Evolutionary conservation across 1,140 invertebrate genomes (phyloP).

Genomic region (Drosophila sturtevanti): DNA sequence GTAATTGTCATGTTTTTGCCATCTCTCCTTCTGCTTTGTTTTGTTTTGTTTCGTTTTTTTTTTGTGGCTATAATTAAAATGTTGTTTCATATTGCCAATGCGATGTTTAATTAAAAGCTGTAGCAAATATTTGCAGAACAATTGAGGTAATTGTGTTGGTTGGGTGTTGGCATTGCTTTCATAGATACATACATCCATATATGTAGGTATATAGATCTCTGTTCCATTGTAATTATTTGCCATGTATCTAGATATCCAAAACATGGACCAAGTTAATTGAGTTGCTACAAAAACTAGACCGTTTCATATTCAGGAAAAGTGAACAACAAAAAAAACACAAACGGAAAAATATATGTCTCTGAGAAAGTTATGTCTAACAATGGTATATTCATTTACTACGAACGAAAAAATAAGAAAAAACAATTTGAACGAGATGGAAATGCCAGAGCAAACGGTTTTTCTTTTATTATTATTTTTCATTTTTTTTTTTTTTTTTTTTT

Average conservation of each 20-base stretch:
- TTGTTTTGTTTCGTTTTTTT: too few species aligned
- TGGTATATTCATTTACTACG: neutral
- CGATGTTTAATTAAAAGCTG: conserved; percentile 64
- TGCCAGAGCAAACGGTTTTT: conserved; percentile 36
- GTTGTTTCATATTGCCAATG: conserved; percentile 43
- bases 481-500: neutral
- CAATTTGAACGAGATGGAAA: neutral
- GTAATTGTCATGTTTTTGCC: conserved; percentile 65
- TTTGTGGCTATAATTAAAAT: conserved; percentile 61
- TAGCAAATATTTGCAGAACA: conserved; percentile 74
- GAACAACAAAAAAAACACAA: neutral
- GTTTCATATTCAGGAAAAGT: neutral
- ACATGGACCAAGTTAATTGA: conserved; percentile 58
- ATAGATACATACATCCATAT: neutral
- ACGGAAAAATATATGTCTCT: neutral
- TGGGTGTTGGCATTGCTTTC: neutral
- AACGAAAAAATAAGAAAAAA: neutral
- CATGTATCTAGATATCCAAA: neutral
- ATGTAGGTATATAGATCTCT: too few species aligned
- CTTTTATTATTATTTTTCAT: neutral
- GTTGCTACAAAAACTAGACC: conserved; percentile 48
- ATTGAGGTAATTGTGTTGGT: conserved; percentile 6
- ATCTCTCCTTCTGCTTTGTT: conserved; percentile 33
- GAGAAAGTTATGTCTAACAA: conserved; percentile 41
- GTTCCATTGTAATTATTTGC: neutral